These are phyloP conservation scores for Aphaenogaster rudis DNA, from an alignment of 1,140 invertebrate genomes.

Conservation along the genomic window DNA sequence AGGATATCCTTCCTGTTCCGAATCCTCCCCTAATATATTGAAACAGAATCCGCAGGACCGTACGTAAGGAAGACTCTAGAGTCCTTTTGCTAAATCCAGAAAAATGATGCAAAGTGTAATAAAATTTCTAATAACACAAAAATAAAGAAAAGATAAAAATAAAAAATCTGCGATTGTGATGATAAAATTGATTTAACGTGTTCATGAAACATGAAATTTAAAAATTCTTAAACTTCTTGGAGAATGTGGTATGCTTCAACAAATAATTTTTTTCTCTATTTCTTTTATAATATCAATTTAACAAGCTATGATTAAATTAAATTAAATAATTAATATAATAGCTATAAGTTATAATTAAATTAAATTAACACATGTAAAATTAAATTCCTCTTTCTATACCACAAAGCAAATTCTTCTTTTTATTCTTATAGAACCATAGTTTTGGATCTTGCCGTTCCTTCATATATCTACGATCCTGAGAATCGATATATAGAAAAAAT, in stretches of 20 bases:
- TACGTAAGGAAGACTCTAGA: background rate
- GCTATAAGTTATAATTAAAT: background rate
- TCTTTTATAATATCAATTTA: background rate
- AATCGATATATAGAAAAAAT: constrained; percentile 44
- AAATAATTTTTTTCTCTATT: constrained; percentile 1
- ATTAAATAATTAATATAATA: background rate
- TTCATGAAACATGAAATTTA: background rate
- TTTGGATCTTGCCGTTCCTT: background rate
- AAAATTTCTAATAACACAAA: background rate
- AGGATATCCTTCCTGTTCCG: constrained; percentile 22
- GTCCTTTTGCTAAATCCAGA: background rate
- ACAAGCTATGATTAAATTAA: background rate
- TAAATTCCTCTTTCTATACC: background rate
- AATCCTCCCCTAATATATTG: constrained; percentile 33
- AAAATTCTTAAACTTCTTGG: background rate
- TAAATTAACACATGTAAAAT: background rate
- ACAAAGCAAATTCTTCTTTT: background rate
- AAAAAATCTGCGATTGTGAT: background rate
- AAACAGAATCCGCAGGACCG: background rate
- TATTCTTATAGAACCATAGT: background rate
- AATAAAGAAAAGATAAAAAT: background rate
- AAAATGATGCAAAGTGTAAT: background rate
- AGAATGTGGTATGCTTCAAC: background rate
- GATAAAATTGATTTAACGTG: background rate
- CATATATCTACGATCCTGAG: constrained; percentile 20